phyloP scores from a whole-genome alignment of 1,140 invertebrate species.

The Zaprionus tsacasi region DNA sequence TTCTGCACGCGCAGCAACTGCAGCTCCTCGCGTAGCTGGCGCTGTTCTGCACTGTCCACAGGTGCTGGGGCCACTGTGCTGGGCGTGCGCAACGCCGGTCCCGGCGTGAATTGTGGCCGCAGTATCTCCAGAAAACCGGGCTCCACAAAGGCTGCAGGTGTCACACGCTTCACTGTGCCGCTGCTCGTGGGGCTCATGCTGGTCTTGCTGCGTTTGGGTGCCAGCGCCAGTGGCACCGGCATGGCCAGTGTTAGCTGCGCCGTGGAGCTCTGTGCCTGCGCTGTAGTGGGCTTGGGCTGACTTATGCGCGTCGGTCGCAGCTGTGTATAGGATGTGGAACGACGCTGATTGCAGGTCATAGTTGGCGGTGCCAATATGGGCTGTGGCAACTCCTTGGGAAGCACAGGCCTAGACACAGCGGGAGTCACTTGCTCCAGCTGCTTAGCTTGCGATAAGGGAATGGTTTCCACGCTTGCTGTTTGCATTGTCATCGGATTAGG shows the following conservation, averaged over 20 bases:
- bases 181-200: conserved; percentile 76
- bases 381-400: background rate
- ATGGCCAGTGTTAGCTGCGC: conserved; percentile 68
- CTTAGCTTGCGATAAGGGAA: background rate
- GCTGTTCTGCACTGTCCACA: conserved; percentile 88
- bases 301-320: conserved; percentile 72
- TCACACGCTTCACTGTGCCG: conserved; percentile 49
- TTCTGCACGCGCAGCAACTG: conserved; percentile 94
- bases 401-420: background rate
- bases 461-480: background rate
- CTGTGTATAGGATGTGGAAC: conserved; percentile 71
- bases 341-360: conserved; percentile 67
- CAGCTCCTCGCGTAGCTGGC: conserved; percentile 94
- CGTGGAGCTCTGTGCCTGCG: conserved; percentile 67
- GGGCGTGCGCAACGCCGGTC: conserved; percentile 89
- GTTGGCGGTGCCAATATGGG: conserved; percentile 36
- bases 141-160: conserved; percentile 84
- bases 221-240: conserved; percentile 65
- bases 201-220: conserved; percentile 78
- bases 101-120: conserved; percentile 93
- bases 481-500: background rate
- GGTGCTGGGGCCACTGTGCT: conserved; percentile 68
- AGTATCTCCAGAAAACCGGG: conserved; percentile 95
- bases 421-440: background rate
- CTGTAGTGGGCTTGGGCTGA: conserved; percentile 73